These are phyloP conservation scores for Leucophenga maculata DNA, from an alignment of 2,888 invertebrate species.

Conservation along the genomic window DNA sequence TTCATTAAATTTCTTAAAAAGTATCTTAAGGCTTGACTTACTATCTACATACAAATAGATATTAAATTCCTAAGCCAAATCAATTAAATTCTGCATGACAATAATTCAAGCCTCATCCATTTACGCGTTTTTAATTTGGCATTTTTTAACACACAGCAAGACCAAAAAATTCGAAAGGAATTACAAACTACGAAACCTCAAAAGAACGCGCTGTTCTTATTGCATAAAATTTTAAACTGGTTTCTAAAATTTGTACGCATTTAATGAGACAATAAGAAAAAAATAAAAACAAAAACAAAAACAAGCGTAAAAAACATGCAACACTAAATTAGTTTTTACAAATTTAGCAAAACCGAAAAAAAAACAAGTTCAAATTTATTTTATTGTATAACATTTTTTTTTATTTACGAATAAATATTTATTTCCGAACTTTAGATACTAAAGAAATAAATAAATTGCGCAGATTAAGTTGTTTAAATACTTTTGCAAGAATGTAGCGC, in stretches of 20 bases:
- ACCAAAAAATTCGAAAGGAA: no score
- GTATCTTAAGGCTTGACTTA: no score
- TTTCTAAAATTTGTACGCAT: neutral
- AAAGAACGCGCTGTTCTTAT: neutral
- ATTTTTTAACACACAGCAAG: no score
- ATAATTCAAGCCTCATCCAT: no score
- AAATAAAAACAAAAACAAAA: neutral
- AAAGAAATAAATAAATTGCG: neutral
- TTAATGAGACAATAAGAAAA: neutral
- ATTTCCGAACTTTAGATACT: neutral
- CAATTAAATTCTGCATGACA: no score
- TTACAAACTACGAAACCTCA: no score
- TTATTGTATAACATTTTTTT: neutral
- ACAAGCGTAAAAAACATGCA: neutral
- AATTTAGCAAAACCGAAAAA: neutral
- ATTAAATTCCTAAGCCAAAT: no score
- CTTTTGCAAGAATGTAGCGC: neutral
- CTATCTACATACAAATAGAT: no score
- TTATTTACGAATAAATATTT: neutral
- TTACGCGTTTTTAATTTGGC: no score
- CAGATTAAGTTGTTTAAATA: conserved; percentile 12
- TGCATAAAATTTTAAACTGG: neutral
- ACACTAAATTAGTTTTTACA: neutral
- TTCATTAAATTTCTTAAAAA: no score
- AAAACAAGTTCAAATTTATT: conserved; percentile 2